A percentile compares a stretch with the other conserved stretches of the same genome.
Evolutionary conservation across 2,113 vertebrate genomes (phyloP).

Genomic region (Tor tambroides): DNA sequence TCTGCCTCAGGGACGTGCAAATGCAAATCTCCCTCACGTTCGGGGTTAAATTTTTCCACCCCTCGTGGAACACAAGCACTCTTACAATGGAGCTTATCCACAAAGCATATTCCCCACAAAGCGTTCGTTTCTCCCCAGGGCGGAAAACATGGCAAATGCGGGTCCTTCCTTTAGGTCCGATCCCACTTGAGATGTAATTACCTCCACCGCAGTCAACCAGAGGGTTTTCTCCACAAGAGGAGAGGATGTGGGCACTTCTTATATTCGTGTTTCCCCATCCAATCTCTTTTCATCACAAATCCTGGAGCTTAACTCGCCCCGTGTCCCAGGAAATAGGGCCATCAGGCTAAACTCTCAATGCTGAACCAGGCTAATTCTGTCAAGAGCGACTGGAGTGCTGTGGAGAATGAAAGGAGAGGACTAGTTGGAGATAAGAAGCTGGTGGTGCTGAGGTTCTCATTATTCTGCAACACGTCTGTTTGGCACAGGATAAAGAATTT

Average conservation of each 20-base stretch:
- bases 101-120: constrained; percentile 46
- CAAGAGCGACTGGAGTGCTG: constrained; percentile 65
- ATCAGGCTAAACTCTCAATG: constrained; percentile 58
- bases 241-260: constrained; percentile 48
- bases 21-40: constrained; percentile 32
- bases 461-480: constrained; percentile 65
- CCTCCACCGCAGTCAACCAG: constrained; percentile 61
- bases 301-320: constrained; percentile 60
- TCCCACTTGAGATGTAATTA: constrained; percentile 73
- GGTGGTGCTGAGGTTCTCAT: constrained; percentile 49
- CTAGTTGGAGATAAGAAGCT: constrained; percentile 21
- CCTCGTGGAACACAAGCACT: constrained; percentile 12
- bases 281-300: constrained; percentile 68
- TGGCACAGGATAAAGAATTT: constrained; percentile 46
- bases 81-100: constrained; percentile 40
- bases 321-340: constrained; percentile 63
- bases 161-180: constrained; percentile 56
- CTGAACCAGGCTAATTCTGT: constrained; percentile 61
- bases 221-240: constrained; percentile 40
- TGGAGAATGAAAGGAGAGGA: constrained; percentile 55
- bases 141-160: constrained; percentile 27
- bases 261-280: constrained; percentile 58
- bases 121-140: constrained; percentile 32
- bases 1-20: not conserved
- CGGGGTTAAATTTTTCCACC: constrained; percentile 31